A percentile compares a stretch with the other conserved stretches of the same genome.
phyloP scores from a whole-genome alignment of 1,140 invertebrate genomes.

The Ceratitis capitata region DNA sequence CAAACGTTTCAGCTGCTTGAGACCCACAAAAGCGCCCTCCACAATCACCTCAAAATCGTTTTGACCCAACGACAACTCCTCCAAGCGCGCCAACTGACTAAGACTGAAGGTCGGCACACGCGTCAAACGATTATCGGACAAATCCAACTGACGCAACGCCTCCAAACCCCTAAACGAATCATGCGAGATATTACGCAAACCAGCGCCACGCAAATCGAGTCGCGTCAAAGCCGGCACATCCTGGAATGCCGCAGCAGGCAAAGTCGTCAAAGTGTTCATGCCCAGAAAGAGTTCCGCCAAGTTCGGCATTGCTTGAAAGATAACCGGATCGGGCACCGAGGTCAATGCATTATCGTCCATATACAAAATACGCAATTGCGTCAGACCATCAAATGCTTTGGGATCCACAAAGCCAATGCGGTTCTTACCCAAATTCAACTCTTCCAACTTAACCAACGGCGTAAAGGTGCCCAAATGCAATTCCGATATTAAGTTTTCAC shows the following conservation, averaged over 20 bases:
- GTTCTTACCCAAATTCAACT: constrained; percentile 88
- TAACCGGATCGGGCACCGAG: constrained; percentile 72
- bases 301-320: constrained; percentile 77
- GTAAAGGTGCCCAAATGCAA: constrained; percentile 81
- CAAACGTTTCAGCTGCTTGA: constrained; percentile 79
- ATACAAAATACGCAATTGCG: constrained; percentile 79
- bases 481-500: constrained; percentile 84
- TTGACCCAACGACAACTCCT: constrained; percentile 83
- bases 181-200: constrained; percentile 78
- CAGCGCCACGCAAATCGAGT: constrained; percentile 82
- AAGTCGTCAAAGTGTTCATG: constrained; percentile 78
- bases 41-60: constrained; percentile 79
- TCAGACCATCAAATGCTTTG: constrained; percentile 82
- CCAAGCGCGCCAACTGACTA: constrained; percentile 75
- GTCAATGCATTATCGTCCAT: constrained; percentile 86
- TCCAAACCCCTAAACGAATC: constrained; percentile 80
- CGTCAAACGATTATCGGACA: constrained; percentile 80
- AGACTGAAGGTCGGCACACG: constrained; percentile 81
- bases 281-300: constrained; percentile 86
- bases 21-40: constrained; percentile 78
- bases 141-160: constrained; percentile 76
- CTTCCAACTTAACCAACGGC: constrained; percentile 79
- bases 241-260: constrained; percentile 81
- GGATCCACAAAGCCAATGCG: constrained; percentile 82
- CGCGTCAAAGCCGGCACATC: constrained; percentile 78